Evolutionary conservation across 2,888 invertebrate genomes (phyloP).

Genomic region (Drosophila mimica): DNA sequence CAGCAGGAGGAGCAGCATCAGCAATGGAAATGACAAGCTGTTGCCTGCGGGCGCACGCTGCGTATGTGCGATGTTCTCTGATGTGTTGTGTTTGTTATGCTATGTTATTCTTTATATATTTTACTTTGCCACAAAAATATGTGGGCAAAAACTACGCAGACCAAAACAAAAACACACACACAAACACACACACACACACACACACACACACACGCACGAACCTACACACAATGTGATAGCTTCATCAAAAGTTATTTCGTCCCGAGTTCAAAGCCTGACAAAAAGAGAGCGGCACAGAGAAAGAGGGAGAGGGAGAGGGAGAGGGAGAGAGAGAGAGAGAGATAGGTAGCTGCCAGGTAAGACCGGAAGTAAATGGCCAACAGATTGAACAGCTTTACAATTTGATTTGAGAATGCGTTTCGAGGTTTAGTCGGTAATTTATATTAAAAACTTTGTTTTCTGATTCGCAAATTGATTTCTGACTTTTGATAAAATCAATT

Average conservation of each 20-base stretch:
- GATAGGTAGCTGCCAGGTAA: neutral
- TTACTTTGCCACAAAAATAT: conserved; percentile 21
- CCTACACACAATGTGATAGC: neutral
- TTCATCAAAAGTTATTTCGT: conserved; percentile 13
- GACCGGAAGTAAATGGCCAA: neutral
- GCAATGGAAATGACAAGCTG: conserved; percentile 42
- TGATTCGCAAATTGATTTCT: neutral
- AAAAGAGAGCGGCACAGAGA: neutral
- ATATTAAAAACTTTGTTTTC: neutral
- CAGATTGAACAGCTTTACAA: conserved; percentile 4
- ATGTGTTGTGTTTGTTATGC: conserved; percentile 9
- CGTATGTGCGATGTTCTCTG: conserved; percentile 38
- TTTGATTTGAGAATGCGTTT: neutral
- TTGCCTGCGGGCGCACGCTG: conserved; percentile 38
- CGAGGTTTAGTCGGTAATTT: neutral
- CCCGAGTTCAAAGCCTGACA: neutral
- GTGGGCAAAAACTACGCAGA: conserved; percentile 18
- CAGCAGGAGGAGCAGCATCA: conserved; percentile 1
- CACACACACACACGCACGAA: neutral
- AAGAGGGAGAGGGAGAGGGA: neutral
- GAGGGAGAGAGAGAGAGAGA: neutral
- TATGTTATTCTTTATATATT: conserved; percentile 21
- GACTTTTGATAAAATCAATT: neutral
- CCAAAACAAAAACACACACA: conserved; percentile 6
- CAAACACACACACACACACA: neutral